Evolutionary conservation across 2,888 invertebrate species (phyloP), one percentile per base, ranked within the genome.

Genomic region (Kuschelorhynchus macadamiae): DNA sequence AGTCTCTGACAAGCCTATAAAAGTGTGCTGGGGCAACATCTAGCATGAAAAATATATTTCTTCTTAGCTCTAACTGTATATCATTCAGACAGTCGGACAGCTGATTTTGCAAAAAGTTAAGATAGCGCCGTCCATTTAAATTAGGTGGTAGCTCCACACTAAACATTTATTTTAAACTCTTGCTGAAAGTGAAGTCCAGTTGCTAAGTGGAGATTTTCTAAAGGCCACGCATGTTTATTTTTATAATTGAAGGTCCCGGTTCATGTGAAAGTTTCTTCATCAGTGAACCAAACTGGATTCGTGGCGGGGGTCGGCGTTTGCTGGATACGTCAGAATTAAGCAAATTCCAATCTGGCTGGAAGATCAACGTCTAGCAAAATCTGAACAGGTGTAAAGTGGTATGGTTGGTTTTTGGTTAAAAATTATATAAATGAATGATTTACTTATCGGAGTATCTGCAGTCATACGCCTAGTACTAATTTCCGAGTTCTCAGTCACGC

Each of bases 151-250:
- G 25, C 4, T 25, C 25, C 25, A 25, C 25, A 25, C 25, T 7
- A 25, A 25, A 25, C 25, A 25, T 25, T 25, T 25, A 44, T 18
- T 44, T 44, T 44, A 18, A 44, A 44, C 11, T 44, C 44, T 8
- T 44, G 44, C 16, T 44, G 44, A 18, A 44, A 44, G 3, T 44
- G 44, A 5, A 7, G 16, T 44, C 16, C 44, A 14, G 18, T 44
- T 44, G 11, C 18, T 44, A 18, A 2, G 18, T 44, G 44, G 16
- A 11, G 44, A 18, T 44, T 44, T 44, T 14, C 44, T 17, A 18
- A 17, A 18, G 5, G 7, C 16, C 21, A 65, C 20, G 25, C 14
- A 64, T 57, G 63, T 46, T 63, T 63, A 32, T 44, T 57, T 46
- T 46, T 44, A 57, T 14, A 57, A 46, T 46, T 46, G 18, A 44